Evolutionary conservation across 2,113 vertebrate species (phyloP).

Genomic region (Pterocles burchelli): DNA sequence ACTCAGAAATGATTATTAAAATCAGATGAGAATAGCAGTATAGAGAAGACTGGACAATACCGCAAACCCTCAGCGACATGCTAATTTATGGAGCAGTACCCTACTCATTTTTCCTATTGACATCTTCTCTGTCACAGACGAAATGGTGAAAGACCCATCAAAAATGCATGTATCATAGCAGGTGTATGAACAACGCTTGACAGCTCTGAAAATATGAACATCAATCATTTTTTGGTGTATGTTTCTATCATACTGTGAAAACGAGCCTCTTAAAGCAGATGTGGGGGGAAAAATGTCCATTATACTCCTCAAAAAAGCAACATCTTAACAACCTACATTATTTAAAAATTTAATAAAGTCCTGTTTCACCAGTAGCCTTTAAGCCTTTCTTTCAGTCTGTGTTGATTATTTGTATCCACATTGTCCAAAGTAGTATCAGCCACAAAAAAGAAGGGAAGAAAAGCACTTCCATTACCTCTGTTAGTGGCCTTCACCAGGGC

Average conservation of each 20-base stretch:
- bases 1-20: not conserved
- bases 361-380: not conserved
- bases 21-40: not conserved
- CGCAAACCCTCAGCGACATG: not conserved
- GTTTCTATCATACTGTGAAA: constrained; percentile 1
- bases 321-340: not conserved
- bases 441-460: not conserved
- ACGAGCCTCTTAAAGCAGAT: not conserved
- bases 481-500: not conserved
- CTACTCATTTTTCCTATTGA: not conserved
- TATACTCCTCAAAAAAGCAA: not conserved
- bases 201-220: not conserved
- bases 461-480: not conserved
- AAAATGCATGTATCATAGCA: not conserved
- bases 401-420: not conserved
- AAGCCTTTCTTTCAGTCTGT: not conserved
- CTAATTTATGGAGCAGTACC: not conserved
- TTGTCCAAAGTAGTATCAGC: not conserved
- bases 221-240: not conserved
- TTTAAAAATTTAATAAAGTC: not conserved
- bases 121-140: not conserved
- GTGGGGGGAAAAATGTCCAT: not conserved
- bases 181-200: not conserved
- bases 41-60: not conserved
- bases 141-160: not conserved